Conservation (phyloP, 2,113 vertebrate genomes). For the Malurus alboscapulatus region DNA sequence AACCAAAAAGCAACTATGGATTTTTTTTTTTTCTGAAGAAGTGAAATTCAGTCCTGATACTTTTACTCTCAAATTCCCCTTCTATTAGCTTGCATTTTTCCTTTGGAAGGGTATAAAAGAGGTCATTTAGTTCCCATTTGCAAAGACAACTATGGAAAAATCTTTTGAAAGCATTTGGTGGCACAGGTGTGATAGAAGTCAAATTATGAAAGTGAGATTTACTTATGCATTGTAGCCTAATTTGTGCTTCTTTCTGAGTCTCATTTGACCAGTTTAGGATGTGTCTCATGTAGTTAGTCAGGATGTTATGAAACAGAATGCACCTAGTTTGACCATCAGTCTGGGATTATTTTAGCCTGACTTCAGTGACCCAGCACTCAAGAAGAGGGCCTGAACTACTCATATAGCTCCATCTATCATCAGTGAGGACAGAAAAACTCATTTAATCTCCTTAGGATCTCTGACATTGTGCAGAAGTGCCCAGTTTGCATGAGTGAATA, state of each 20-base stretch:
- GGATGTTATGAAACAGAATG: neutral
- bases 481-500: neutral
- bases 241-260: neutral
- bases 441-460: neutral
- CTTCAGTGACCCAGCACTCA: neutral
- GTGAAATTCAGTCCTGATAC: neutral
- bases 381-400: neutral
- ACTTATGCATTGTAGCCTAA: neutral
- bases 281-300: neutral
- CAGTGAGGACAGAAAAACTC: neutral
- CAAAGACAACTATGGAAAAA: neutral
- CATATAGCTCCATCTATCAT: neutral
- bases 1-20: neutral
- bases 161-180: neutral
- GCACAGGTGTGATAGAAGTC: neutral
- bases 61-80: neutral
- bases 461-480: neutral
- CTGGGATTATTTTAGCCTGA: neutral
- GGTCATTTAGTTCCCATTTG: neutral
- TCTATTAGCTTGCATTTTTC: neutral
- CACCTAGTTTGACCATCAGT: neutral
- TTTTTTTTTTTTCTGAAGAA: neutral
- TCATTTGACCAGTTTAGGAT: neutral
- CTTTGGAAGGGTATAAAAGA: neutral
- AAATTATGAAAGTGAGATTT: neutral